Conservation (phyloP, 1,140 invertebrate genomes). For the Trichonephila clavipes region DNA sequence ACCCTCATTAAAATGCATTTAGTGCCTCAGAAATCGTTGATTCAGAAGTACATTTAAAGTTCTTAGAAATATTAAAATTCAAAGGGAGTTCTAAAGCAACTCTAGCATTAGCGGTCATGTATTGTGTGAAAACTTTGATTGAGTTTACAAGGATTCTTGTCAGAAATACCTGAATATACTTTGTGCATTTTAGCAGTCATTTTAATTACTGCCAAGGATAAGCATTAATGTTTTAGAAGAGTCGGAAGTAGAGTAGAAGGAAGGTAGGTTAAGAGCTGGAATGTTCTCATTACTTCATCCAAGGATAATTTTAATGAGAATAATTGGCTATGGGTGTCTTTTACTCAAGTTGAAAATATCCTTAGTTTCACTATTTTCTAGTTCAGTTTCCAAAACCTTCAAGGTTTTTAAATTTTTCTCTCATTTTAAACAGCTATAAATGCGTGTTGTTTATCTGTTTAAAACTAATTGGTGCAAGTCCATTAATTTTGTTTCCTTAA, state of each 20-base stretch:
- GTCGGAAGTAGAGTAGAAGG: background rate
- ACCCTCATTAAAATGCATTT: background rate
- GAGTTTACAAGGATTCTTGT: background rate
- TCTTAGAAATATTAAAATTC: background rate
- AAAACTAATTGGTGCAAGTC: slow-evolving; percentile 24
- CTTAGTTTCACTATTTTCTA: background rate
- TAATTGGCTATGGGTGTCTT: slow-evolving; percentile 43
- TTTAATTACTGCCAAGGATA: slow-evolving; percentile 13
- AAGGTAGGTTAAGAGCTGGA: background rate
- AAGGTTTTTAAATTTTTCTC: background rate
- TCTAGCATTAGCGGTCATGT: background rate
- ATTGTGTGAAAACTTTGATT: background rate
- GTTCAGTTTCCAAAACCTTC: background rate
- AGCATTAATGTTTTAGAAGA: background rate
- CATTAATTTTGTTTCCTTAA: slow-evolving; percentile 14
- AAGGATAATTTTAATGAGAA: slow-evolving; percentile 49
- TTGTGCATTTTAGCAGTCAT: slow-evolving; percentile 1
- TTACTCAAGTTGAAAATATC: background rate
- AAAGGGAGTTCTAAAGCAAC: background rate
- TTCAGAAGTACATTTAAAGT: background rate
- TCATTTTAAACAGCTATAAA: background rate
- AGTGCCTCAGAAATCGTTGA: background rate
- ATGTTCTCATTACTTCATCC: slow-evolving; percentile 16
- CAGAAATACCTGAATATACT: slow-evolving; percentile 35
- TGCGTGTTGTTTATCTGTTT: background rate